These are phyloP conservation scores for Quadriops clusia DNA, from an alignment of 2,888 invertebrate genomes.

Conservation along the genomic window DNA sequence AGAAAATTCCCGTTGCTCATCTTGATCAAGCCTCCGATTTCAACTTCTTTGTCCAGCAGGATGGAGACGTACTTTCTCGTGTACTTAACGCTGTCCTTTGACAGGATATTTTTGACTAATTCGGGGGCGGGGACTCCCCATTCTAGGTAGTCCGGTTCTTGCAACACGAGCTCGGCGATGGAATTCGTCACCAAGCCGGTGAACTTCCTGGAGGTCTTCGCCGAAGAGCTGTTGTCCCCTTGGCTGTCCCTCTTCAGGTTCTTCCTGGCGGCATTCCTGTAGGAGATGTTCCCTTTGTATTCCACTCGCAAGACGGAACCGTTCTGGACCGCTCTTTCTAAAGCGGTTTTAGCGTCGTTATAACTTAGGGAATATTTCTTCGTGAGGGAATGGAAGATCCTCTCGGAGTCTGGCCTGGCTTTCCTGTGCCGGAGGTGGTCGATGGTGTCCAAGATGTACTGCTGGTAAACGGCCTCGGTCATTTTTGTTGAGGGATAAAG, in stretches of 20 bases:
- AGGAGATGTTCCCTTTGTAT: conserved; percentile 77
- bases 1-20: conserved; percentile 57
- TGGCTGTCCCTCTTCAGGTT: conserved; percentile 38
- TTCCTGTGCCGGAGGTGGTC: conserved; percentile 73
- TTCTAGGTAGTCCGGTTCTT: conserved; percentile 59
- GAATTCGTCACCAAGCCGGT: conserved; percentile 50
- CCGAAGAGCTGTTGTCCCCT: conserved; percentile 11
- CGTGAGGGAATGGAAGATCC: conserved; percentile 71
- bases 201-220: conserved; percentile 26
- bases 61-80: conserved; percentile 50
- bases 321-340: conserved; percentile 62
- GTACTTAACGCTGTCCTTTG: conserved; percentile 51
- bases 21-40: conserved; percentile 54
- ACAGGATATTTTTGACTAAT: conserved; percentile 51
- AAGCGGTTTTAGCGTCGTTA: conserved; percentile 55
- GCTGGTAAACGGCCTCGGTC: conserved; percentile 51
- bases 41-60: conserved; percentile 57
- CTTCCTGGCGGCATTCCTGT: conserved; percentile 65
- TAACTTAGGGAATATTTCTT: conserved; percentile 60
- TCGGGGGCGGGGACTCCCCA: conserved; percentile 59
- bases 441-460: conserved; percentile 71
- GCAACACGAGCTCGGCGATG: conserved; percentile 57
- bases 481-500: too few relatives aligned
- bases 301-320: conserved; percentile 71
- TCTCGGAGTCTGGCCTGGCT: conserved; percentile 71